Base-by-base conservation (phyloP, 2,113 vertebrate species). In the Anseranas semipalmata region DNA sequence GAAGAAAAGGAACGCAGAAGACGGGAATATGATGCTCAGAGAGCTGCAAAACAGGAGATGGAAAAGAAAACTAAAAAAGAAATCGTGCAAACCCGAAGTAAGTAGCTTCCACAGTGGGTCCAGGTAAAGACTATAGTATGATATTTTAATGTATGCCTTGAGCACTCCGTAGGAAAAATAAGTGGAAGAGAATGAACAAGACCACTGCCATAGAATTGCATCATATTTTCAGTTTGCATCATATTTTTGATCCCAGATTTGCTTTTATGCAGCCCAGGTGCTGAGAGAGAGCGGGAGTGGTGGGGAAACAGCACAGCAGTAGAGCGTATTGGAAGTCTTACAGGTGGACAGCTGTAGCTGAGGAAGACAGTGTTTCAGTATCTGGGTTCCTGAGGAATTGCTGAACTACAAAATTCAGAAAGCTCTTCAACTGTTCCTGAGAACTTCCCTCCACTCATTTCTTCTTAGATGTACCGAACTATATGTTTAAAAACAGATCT, bases 1-100 rank as follows among this genome's bases (percentile, higher is more conserved):
- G 99, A 99, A 79, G 99, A 99, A 88, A 99, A 99, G 96, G 99
- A 99, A 91, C 99, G 98, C 89, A 98, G 99, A 66, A 98, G 99
- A 90, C 98, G 98, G 86, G 99, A 99, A 85, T 99, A 99, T 0
- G 98, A 99, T 13, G 99, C 99, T 76, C 99, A 99, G 94, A 98
- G 98, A 97, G 98, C 98, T 5, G 98, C 99, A 10, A 98, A 99
- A 76, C 98, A 98, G 96, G 99, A 99, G 92, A 97, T 91, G 32
- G 98, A 99, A 91, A 98, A 98, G 97, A 99, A 98, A 96, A 98
- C 98, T 79, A 99, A 98, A 65, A 98, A 98, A 94, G 98, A 98
- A 87, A 75, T 72, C 0, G 90, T 96, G 39, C 97, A 98, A 66
- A 98, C 98, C 41, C 98, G 98, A 52, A 98, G 99, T 98, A 97